Conservation (phyloP, 1,140 invertebrate species). For the Thereuonema tuberculata region DNA sequence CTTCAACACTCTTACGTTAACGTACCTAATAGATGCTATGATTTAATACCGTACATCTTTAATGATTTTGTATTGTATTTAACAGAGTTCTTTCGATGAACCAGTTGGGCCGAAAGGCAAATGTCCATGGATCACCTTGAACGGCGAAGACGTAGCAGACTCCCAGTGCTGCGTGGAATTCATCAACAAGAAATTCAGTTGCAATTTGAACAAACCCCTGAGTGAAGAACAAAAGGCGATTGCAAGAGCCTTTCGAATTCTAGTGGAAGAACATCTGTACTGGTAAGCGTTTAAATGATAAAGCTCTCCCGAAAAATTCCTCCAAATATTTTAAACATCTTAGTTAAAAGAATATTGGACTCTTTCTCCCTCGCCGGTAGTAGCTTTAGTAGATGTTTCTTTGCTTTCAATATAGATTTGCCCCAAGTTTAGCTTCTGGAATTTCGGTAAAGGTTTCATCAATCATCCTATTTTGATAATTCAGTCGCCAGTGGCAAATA, state of each 20-base stretch:
- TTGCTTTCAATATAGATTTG: too few species aligned
- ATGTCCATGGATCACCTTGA: conserved; percentile 33
- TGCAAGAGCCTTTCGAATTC: conserved; percentile 26
- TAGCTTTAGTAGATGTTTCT: not conserved
- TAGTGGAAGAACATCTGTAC: conserved; percentile 33
- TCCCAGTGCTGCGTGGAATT: conserved; percentile 34
- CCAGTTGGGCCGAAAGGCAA: conserved; percentile 19
- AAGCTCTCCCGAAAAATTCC: too few species aligned
- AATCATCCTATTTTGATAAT: too few species aligned
- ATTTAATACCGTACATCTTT: too few species aligned
- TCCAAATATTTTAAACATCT: not conserved
- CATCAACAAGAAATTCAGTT: conserved; percentile 23
- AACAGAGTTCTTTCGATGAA: conserved; percentile 11
- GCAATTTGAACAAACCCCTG: conserved; percentile 24
- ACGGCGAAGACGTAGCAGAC: conserved; percentile 30
- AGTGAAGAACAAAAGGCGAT: conserved; percentile 20
- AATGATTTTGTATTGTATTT: not conserved
- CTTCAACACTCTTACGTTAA: too few species aligned
- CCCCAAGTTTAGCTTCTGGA: too few species aligned
- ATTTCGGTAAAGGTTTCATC: too few species aligned
- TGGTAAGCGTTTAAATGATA: conserved; percentile 19
- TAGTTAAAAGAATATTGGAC: not conserved
- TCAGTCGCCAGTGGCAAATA: too few species aligned
- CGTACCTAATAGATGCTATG: too few species aligned
- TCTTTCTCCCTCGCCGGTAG: not conserved